Percentiles rank a stretch among this genome's conserved stretches.
These are phyloP conservation scores for Sylvilagus floridanus DNA, from an alignment of 2,797 vertebrate genomes.

Conservation along the genomic window DNA sequence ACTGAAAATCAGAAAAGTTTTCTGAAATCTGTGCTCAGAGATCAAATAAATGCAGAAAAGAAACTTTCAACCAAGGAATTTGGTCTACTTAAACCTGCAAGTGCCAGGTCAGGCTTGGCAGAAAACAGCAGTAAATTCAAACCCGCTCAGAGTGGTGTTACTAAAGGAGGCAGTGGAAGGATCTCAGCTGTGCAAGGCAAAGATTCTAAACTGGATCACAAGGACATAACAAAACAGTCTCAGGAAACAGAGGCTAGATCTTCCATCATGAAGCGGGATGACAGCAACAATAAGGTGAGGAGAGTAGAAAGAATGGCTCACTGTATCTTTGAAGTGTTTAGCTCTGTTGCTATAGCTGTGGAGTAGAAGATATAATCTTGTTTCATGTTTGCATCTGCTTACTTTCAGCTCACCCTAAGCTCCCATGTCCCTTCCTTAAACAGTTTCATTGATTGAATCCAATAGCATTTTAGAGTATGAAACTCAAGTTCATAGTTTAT, in stretches of 20 bases:
- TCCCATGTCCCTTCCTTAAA: conserved; percentile 65
- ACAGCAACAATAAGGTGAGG: conserved; percentile 87
- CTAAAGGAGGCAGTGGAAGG: conserved; percentile 83
- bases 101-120: conserved; percentile 65
- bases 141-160: conserved; percentile 54
- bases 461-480: conserved; percentile 54
- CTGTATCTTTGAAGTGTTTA: conserved; percentile 65
- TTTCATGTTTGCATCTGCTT: conserved; percentile 66
- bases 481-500: not conserved
- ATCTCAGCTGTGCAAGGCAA: conserved; percentile 83
- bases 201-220: conserved; percentile 84
- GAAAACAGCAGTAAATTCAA: conserved; percentile 80
- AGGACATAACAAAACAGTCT: conserved; percentile 81
- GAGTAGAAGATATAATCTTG: conserved; percentile 54
- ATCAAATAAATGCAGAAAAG: conserved; percentile 78
- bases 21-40: conserved; percentile 64
- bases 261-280: conserved; percentile 80
- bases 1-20: conserved; percentile 81
- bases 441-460: conserved; percentile 52
- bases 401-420: not conserved
- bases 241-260: conserved; percentile 85
- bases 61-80: conserved; percentile 68
- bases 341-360: conserved; percentile 66
- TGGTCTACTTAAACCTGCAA: not conserved
- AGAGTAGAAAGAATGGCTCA: conserved; percentile 72